These are phyloP conservation scores for Lampris megalopsis DNA, from an alignment of 2,113 vertebrate species.

Conservation along the genomic window DNA sequence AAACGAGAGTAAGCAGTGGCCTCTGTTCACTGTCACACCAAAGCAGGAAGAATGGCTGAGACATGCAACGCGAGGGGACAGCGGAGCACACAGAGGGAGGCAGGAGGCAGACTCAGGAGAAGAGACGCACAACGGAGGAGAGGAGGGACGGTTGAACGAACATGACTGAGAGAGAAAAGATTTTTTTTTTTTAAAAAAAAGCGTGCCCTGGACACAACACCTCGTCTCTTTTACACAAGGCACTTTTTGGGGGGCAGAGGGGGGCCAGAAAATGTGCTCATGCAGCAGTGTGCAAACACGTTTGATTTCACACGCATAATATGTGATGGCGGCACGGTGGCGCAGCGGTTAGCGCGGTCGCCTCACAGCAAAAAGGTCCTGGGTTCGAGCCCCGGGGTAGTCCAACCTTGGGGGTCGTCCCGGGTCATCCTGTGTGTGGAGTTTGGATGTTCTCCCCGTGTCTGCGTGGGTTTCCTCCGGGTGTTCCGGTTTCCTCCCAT, in stretches of 20 bases:
- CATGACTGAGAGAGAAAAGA: slow-evolving; percentile 23
- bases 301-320: slow-evolving; percentile 20
- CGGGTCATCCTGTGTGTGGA: too few species aligned
- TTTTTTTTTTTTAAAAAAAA: slow-evolving; percentile 18
- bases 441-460: too few species aligned
- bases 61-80: slow-evolving; percentile 56
- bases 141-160: slow-evolving; percentile 24
- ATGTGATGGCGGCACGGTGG: not conserved
- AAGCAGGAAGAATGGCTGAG: slow-evolving; percentile 54
- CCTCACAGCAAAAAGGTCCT: too few species aligned
- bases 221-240: slow-evolving; percentile 39
- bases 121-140: not conserved
- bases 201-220: slow-evolving; percentile 38
- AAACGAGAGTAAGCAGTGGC: slow-evolving; percentile 82
- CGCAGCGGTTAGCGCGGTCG: too few species aligned
- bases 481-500: too few species aligned
- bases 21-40: slow-evolving; percentile 82
- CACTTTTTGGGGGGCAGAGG: slow-evolving; percentile 24
- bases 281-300: slow-evolving; percentile 26
- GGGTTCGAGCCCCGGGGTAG: too few species aligned
- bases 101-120: slow-evolving; percentile 7
- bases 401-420: too few species aligned
- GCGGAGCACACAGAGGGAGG: slow-evolving; percentile 35
- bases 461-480: too few species aligned
- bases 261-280: slow-evolving; percentile 33